These are phyloP conservation scores for Smutsia gigantea DNA, from an alignment of 2,797 vertebrate genomes.

Conservation along the genomic window DNA sequence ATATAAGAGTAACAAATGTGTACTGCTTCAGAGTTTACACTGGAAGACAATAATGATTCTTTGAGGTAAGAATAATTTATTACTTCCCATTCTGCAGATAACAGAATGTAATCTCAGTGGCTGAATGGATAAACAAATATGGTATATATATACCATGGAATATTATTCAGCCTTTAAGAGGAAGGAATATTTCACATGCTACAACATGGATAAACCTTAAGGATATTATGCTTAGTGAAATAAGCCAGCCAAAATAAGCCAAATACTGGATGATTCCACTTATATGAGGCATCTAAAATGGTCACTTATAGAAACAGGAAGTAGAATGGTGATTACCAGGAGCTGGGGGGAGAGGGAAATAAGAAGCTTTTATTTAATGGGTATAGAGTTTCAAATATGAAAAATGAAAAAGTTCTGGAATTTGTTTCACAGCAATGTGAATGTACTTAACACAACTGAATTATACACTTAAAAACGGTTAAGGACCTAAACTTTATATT, in stretches of 20 bases:
- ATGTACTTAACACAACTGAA: background rate
- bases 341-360: background rate
- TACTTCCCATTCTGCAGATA: background rate
- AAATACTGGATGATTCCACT: background rate
- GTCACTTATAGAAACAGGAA: background rate
- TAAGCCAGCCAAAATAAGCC: background rate
- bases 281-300: background rate
- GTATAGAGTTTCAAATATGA: background rate
- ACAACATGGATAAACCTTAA: background rate
- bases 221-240: background rate
- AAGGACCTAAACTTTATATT: background rate
- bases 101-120: background rate
- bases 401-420: background rate
- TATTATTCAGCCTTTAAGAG: background rate
- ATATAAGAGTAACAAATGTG: background rate
- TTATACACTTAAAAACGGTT: background rate
- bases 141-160: background rate
- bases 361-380: background rate
- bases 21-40: background rate
- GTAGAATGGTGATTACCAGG: background rate
- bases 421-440: background rate
- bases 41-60: background rate
- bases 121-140: background rate
- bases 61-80: background rate
- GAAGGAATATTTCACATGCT: background rate